phyloP scores from a whole-genome alignment of 2,888 invertebrate genomes.

The Leptinotarsa rubiginosa region DNA sequence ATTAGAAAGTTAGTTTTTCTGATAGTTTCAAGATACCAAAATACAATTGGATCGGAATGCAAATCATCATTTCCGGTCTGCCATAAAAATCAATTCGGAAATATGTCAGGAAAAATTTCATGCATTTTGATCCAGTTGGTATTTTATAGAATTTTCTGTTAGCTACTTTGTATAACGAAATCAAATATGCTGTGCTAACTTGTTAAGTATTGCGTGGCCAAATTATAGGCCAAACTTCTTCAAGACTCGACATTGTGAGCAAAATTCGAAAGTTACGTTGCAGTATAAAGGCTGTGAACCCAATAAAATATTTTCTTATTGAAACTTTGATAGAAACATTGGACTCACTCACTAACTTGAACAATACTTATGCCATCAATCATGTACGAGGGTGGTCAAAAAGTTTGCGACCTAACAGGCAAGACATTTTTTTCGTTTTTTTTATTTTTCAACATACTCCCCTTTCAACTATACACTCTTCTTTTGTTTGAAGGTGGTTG shows the following conservation, averaged over 20 bases:
- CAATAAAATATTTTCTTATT: constrained; percentile 36
- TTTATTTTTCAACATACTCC: too few relatives aligned
- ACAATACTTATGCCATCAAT: constrained; percentile 7
- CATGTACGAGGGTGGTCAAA: background rate
- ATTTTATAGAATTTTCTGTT: constrained; percentile 26
- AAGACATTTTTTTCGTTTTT: too few relatives aligned
- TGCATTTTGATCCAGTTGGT: constrained; percentile 22
- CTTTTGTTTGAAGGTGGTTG: too few relatives aligned
- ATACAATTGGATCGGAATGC: constrained; percentile 9
- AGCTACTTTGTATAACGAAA: constrained; percentile 23
- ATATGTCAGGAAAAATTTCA: background rate
- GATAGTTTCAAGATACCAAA: background rate
- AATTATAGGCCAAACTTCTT: constrained; percentile 38
- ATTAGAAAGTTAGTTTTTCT: background rate
- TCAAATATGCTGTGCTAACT: constrained; percentile 35
- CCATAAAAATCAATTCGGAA: too few relatives aligned
- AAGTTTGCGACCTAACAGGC: too few relatives aligned
- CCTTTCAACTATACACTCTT: too few relatives aligned
- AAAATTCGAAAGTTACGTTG: constrained; percentile 30
- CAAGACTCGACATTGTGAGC: constrained; percentile 12
- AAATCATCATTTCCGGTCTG: too few relatives aligned
- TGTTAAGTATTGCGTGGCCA: constrained; percentile 39
- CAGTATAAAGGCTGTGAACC: constrained; percentile 29
- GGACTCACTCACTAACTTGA: background rate
- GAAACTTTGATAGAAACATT: constrained; percentile 23